Conservation (phyloP, 30 jellyfish, hydroid and myxozoan species). For the Catostylus mosaicus region DNA sequence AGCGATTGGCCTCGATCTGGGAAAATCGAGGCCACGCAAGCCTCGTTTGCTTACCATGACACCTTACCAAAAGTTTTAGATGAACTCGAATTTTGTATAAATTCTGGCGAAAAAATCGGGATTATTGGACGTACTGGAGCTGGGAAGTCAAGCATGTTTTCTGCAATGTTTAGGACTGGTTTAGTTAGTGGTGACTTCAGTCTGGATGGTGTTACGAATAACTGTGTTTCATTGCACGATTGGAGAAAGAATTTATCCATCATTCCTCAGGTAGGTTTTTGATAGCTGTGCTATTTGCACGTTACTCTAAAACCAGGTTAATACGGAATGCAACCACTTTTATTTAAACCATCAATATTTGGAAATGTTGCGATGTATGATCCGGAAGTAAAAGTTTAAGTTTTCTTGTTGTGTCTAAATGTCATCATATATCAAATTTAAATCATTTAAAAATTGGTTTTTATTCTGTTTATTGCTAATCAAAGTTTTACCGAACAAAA, state of each 20-base stretch:
- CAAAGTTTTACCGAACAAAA: too few relatives aligned
- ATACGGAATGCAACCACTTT: too few relatives aligned
- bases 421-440: too few relatives aligned
- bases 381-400: too few relatives aligned
- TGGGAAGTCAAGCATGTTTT: constrained; percentile 78
- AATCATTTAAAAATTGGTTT: too few relatives aligned
- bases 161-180: constrained; percentile 80
- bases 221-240: constrained; percentile 45
- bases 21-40: constrained; percentile 56
- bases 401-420: too few relatives aligned
- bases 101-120: constrained; percentile 66
- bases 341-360: too few relatives aligned
- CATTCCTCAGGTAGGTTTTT: constrained; percentile 83
- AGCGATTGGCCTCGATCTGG: constrained; percentile 82
- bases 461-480: too few relatives aligned
- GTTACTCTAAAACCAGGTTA: neutral
- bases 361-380: too few relatives aligned
- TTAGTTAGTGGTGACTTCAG: constrained; percentile 47
- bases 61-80: constrained; percentile 73
- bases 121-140: constrained; percentile 96
- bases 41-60: constrained; percentile 80
- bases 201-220: constrained; percentile 59
- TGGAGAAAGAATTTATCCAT: constrained; percentile 72
- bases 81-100: constrained; percentile 14
- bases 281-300: neutral